A percentile compares a stretch with the other conserved stretches of the same genome.
Conservation (phyloP, 2,113 vertebrate species). For the Manacus vitellinus region DNA sequence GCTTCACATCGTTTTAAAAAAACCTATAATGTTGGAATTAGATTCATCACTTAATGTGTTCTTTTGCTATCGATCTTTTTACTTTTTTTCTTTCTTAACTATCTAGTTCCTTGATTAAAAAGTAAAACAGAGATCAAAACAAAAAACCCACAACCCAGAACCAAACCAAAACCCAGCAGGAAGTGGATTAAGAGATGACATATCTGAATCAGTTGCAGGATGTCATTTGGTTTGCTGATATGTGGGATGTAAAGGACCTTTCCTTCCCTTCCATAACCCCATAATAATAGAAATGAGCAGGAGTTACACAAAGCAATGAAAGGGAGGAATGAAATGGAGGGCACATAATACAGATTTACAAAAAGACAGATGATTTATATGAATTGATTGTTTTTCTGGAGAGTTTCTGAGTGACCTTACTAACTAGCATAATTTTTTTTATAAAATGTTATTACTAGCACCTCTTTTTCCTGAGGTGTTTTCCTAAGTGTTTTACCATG, state of each 20-base stretch:
- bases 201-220: not conserved
- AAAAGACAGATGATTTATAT: not conserved
- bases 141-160: not conserved
- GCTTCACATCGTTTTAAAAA: not conserved
- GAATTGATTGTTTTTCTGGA: not conserved
- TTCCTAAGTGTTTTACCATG: not conserved
- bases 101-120: not conserved
- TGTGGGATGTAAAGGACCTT: not conserved
- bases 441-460: not conserved
- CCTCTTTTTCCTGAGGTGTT: not conserved
- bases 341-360: not conserved
- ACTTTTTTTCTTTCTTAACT: not conserved
- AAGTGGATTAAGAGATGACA: not conserved
- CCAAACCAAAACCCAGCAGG: not conserved
- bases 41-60: not conserved
- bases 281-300: not conserved
- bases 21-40: not conserved
- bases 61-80: not conserved
- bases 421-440: not conserved
- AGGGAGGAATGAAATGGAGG: not conserved
- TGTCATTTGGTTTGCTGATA: not conserved
- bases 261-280: not conserved
- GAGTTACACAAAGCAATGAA: not conserved
- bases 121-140: too few species aligned
- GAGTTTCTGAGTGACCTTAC: not conserved